phyloP scores from a whole-genome alignment of 2,113 vertebrate genomes.

The Chaetorhynchus papuensis region DNA sequence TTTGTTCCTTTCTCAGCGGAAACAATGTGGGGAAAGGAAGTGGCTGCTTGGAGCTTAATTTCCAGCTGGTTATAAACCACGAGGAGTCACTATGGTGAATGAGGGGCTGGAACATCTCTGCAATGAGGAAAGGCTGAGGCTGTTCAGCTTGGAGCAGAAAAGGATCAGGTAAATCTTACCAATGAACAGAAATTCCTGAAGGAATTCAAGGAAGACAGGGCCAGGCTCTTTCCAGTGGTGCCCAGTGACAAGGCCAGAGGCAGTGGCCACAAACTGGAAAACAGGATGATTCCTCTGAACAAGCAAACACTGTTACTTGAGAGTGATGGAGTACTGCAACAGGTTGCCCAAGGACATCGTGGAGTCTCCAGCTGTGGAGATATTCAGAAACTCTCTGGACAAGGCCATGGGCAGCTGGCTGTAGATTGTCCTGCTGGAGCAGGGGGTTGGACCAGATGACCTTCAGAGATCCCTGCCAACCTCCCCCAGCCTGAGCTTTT shows the following conservation, averaged over 20 bases:
- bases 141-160: neutral
- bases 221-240: neutral
- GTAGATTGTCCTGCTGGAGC: neutral
- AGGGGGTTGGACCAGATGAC: neutral
- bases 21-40: neutral
- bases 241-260: neutral
- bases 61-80: neutral
- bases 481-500: neutral
- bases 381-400: neutral
- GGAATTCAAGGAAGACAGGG: neutral
- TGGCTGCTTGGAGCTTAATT: neutral
- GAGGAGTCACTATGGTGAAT: neutral
- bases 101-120: neutral
- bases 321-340: neutral
- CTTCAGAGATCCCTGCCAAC: neutral
- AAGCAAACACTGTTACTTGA: neutral
- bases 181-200: neutral
- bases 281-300: neutral
- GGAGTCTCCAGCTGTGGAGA: fast-evolving
- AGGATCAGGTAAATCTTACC: neutral
- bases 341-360: neutral
- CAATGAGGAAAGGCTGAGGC: neutral
- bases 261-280: neutral
- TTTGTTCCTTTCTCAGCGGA: neutral
- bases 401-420: neutral